Base-by-base conservation (phyloP, 2,888 invertebrate genomes). In the Smittia sp. region DNA sequence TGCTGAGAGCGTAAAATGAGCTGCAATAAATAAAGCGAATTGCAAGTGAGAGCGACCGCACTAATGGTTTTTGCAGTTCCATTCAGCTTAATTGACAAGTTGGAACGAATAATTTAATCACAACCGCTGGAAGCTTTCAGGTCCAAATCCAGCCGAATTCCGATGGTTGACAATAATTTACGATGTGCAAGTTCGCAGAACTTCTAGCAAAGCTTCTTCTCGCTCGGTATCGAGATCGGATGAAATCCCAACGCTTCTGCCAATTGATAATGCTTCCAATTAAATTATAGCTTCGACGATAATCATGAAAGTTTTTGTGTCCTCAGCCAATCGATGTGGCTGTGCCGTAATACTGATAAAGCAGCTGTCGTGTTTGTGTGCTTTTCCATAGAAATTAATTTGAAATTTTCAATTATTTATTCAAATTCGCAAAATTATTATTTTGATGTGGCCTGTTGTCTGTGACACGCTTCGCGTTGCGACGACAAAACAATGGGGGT, bases 21-120 rank as follows among this genome's bases (percentile, higher is more conserved):
- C 24, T 41, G 15, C 41, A 69, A 41, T 69, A 54, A 69, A 69
- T 69, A 54, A 69, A 69, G 54, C 52, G 27, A 27, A 54, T 69
- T 69, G 52, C 6, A 15, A 25, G 52, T 6, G 27, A 69, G 52
- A 18, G 27, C 52, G 20, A 52, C 25, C 41, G 38, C 27, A 27
- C 18, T 54, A 27, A 27, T 54, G 54, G 54, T 69, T 25, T 69
- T 27, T 13, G 27, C 24, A 69, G 69, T 32, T n/a, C 20, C 54
- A 32, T 20, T 69, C 54, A 18, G 32, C 32, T 54, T 20, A 54
- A 54, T 22, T 25, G 20, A 15, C 69, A 69, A 6, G 22, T 18
- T 58, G 4, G 6, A 58, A 2, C 18, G 9, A 32, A 58, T 22
- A 58, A 9, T 58, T 58, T 58, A 58, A 58, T 58, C 11, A 58